phyloP scores from a whole-genome alignment of 2,113 vertebrate species.

The Monopterus albus region DNA sequence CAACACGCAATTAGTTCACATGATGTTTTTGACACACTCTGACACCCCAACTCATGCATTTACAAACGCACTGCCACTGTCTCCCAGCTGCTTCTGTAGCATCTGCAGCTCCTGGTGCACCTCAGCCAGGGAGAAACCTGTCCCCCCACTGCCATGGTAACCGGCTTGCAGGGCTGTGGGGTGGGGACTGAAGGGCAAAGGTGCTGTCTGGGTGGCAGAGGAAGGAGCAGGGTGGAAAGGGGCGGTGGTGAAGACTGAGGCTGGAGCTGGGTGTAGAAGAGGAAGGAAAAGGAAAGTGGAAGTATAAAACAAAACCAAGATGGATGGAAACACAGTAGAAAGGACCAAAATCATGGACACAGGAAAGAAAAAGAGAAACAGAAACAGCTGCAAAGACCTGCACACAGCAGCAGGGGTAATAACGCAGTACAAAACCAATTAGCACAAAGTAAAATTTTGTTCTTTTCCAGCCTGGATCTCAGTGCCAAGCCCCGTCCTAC shows the following conservation, averaged over 20 bases:
- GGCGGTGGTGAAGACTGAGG: slow-evolving; percentile 50
- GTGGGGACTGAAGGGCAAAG: slow-evolving; percentile 66
- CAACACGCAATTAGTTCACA: no score
- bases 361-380: not conserved
- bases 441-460: no score
- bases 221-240: slow-evolving; percentile 47
- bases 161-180: slow-evolving; percentile 60
- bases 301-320: not conserved
- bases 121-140: slow-evolving; percentile 86
- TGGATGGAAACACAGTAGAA: not conserved
- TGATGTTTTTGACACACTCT: not conserved
- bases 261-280: slow-evolving; percentile 53
- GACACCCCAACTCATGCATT: slow-evolving; percentile 34
- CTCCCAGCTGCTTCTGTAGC: slow-evolving; percentile 90
- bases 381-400: no score
- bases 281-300: not conserved
- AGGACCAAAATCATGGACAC: not conserved
- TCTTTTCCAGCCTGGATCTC: not conserved
- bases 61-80: slow-evolving; percentile 81
- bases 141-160: slow-evolving; percentile 68
- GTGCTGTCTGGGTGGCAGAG: slow-evolving; percentile 56
- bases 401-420: not conserved
- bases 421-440: not conserved
- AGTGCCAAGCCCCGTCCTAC: slow-evolving; percentile 44
- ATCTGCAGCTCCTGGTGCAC: slow-evolving; percentile 93